Base-by-base conservation (phyloP, 2,888 invertebrate genomes). In the Brenthis hecate region DNA sequence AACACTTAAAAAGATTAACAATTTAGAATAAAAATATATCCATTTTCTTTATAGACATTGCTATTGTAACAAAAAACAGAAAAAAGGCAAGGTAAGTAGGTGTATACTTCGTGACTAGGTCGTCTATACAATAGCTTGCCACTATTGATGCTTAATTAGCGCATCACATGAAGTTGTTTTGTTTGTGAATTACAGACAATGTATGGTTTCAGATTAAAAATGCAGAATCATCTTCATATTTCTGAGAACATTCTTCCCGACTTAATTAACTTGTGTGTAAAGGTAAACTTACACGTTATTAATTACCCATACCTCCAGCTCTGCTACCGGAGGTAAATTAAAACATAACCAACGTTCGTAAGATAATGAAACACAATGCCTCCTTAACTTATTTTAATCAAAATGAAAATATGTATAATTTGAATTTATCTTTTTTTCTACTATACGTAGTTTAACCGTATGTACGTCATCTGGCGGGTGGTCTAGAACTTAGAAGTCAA, bases 261-360 rank as follows among this genome's bases (percentile, higher is more conserved):
- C 50, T 60, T 62, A 62, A 62, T 62, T 62, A 43, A 36, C 32
- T 62, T 62, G 51, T 53, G 62, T 61, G 61, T 62, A 36, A 51
- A 19, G 62, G 62, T 36, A 53, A 32, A 53, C 58, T 51, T 43
- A 62, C 62, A 64, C 36, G 63, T 64, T 64, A 64, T 56, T 63
- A 63, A 63, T 63, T 63, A 63, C 28, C 23, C 55, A 63, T 63
- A 63, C 47, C 48, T 56, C 28, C 23, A 43, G n/a, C 63, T 55
- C 16, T 28, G 47, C 47, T 63, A 23, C 55, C 47, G 28, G 47
- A 23, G 28, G 55, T 63, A 63, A 63, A 63, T 63, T 63, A 63
- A 51, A 62, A 28, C 36, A 16, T 53, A 53, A 32, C n/a, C 47
- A 19, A 23, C 55, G 19, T 28, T 63, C 47, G 43, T 63, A 11